phyloP scores from a whole-genome alignment of 64 coral and sea anemone genomes.

The Dendrophyllia cribrosa region DNA sequence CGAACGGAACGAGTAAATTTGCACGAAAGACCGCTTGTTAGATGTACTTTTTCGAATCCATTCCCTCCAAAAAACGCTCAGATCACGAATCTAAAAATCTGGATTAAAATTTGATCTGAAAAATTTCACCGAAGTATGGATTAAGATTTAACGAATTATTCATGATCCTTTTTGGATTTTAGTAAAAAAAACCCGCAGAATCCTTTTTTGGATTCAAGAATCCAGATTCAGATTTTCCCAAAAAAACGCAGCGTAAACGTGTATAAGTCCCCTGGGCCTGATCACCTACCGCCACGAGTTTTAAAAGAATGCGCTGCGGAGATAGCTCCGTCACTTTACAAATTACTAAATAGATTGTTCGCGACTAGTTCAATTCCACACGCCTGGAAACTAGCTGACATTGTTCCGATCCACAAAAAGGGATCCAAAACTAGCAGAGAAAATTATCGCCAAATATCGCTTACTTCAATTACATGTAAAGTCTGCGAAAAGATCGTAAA shows the following conservation, averaged over 20 bases:
- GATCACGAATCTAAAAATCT: no score
- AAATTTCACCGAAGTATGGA: no score
- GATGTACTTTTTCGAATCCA: no score
- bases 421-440: slow-evolving; percentile 13
- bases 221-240: no score
- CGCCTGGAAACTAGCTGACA: background rate
- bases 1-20: no score
- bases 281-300: background rate
- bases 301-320: background rate
- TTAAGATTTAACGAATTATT: no score
- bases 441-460: slow-evolving; percentile 35
- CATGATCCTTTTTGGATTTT: no score
- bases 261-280: background rate
- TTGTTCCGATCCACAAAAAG: slow-evolving; percentile 16
- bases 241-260: background rate
- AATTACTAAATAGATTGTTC: background rate
- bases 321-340: background rate
- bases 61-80: no score
- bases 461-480: slow-evolving; percentile 5
- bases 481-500: slow-evolving; percentile 8
- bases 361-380: background rate
- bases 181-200: no score
- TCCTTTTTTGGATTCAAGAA: no score
- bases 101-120: no score
- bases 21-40: no score